Evolutionary conservation across 2,113 vertebrate genomes (phyloP).

Genomic region (Dasyurus viverrinus): DNA sequence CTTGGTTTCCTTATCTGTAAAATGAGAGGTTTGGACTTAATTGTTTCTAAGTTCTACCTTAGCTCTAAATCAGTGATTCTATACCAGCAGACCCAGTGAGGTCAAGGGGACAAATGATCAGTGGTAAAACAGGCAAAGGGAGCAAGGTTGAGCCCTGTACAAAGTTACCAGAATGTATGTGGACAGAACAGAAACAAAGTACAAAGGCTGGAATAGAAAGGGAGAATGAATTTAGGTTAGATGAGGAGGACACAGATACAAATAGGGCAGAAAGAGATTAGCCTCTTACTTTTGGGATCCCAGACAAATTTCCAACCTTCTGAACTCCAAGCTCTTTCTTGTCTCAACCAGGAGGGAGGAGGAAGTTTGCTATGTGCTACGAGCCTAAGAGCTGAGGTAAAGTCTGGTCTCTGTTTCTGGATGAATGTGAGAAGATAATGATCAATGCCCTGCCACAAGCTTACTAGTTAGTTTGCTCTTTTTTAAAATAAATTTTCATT

Average conservation of each 20-base stretch:
- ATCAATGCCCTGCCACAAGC: not conserved
- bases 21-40: not conserved
- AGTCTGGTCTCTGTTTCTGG: not conserved
- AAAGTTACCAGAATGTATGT: not conserved
- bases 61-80: not conserved
- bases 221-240: not conserved
- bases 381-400: not conserved
- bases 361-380: not conserved
- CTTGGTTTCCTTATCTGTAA: not conserved
- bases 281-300: not conserved
- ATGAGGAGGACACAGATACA: not conserved
- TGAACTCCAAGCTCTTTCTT: not conserved
- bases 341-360: not conserved
- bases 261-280: not conserved
- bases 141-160: not conserved
- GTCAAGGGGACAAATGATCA: not conserved
- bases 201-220: not conserved
- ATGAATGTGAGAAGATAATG: not conserved
- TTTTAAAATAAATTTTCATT: not conserved
- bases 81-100: not conserved
- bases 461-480: not conserved
- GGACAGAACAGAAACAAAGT: not conserved
- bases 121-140: not conserved
- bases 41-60: not conserved
- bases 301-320: not conserved